Percentiles rank a stretch among this genome's conserved stretches.
Evolutionary conservation across 2,797 vertebrate genomes (phyloP).

Genomic region (Spheniscus humboldti): DNA sequence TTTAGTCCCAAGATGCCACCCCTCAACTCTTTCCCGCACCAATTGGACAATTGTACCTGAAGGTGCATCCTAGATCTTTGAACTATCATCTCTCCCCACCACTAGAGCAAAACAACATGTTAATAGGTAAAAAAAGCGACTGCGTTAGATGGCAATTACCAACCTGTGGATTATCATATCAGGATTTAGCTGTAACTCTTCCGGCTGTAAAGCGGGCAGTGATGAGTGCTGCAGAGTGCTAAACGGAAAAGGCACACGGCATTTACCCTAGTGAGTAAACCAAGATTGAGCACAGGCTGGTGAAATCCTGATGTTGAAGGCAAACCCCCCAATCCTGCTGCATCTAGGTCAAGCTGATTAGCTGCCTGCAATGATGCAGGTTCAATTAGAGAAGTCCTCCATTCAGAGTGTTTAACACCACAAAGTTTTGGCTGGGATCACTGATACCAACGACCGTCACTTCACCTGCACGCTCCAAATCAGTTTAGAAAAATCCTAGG

Average conservation of each 20-base stretch:
- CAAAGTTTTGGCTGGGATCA: not conserved
- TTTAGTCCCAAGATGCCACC: not conserved
- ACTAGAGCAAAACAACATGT: not conserved
- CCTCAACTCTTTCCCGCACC: not conserved
- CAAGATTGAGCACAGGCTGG: rapidly evolving
- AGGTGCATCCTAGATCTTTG: not conserved
- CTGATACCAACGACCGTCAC: too few relatives aligned
- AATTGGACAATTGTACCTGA: not conserved
- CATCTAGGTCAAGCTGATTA: rapidly evolving
- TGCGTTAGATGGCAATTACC: too few relatives aligned
- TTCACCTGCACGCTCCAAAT: rapidly evolving
- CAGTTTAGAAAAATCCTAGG: too few relatives aligned
- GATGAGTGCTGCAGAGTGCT: not conserved
- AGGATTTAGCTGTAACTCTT: not conserved
- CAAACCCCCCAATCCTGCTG: not conserved
- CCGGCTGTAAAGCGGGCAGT: not conserved
- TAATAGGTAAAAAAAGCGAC: not conserved
- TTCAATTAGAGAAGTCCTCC: not conserved
- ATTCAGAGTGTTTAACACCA: not conserved
- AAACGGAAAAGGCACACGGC: rapidly evolving
- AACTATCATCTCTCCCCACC: not conserved
- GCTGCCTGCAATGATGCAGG: rapidly evolving
- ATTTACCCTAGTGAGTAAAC: not conserved
- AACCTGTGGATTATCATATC: not conserved
- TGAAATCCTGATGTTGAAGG: not conserved